These are phyloP conservation scores for Petrocephalus sullivani DNA, from an alignment of 2,797 vertebrate species.

Conservation along the genomic window DNA sequence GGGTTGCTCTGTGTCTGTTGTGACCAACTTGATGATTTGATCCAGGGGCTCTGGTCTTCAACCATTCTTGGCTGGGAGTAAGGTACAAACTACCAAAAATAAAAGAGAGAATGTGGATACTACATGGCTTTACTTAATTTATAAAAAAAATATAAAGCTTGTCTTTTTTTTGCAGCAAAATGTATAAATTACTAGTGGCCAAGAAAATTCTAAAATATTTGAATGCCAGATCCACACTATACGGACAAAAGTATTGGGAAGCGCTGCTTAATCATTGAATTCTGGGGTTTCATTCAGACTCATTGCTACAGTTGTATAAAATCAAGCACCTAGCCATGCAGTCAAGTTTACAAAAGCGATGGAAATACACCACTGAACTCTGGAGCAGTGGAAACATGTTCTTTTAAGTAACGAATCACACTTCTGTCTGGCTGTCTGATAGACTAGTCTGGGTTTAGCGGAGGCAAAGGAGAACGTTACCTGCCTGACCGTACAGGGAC, in stretches of 20 bases:
- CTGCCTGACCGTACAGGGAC: not conserved
- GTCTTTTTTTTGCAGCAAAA: not conserved
- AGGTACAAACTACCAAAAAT: conserved; percentile 45
- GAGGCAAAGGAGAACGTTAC: not conserved
- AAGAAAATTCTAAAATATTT: not conserved
- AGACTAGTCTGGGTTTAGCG: not conserved
- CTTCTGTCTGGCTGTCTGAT: not conserved
- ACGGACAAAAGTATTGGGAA: too few species aligned
- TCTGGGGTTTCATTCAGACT: too few species aligned
- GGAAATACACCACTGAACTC: not conserved
- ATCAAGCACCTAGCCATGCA: too few species aligned
- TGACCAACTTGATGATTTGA: conserved; percentile 32
- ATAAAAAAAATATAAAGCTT: not conserved
- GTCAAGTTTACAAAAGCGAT: too few species aligned
- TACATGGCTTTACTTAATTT: not conserved
- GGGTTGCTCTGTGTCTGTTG: conserved; percentile 33
- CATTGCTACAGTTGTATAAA: too few species aligned
- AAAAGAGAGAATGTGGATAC: not conserved
- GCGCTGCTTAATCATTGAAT: too few species aligned
- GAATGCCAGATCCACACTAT: too few species aligned
- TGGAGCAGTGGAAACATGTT: not conserved
- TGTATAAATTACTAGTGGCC: not conserved
- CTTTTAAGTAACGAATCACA: not conserved
- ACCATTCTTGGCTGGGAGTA: conserved; percentile 55
- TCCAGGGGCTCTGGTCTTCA: conserved; percentile 47